Conservation (phyloP, 2,888 invertebrate species). For the Phengaris arion region DNA sequence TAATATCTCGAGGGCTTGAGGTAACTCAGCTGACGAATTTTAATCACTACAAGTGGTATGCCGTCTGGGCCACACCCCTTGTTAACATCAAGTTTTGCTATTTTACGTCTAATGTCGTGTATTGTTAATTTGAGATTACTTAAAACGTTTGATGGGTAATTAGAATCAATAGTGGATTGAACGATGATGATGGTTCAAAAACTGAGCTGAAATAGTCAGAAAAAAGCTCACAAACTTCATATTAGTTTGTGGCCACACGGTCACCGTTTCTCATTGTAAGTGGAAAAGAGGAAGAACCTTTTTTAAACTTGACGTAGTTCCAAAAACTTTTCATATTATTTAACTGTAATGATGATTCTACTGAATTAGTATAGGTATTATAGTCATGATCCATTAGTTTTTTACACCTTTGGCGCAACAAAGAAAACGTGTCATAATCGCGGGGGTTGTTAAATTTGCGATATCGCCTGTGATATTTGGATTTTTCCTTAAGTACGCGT, state of each 20-base stretch:
- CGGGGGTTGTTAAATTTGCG: neutral
- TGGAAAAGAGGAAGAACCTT: neutral
- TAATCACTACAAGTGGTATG: neutral
- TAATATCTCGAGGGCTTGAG: neutral
- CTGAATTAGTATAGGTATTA: neutral
- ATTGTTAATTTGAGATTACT: neutral
- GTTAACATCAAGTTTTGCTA: neutral
- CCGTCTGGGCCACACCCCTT: constrained; percentile 4
- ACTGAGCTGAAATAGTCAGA: neutral
- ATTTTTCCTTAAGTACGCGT: neutral
- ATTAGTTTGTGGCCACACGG: neutral
- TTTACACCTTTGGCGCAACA: no score
- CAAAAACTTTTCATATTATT: neutral
- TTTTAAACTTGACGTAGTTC: neutral
- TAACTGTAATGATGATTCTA: neutral
- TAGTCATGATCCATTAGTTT: neutral
- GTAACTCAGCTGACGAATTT: neutral
- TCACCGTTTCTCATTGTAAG: neutral
- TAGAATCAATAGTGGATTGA: neutral
- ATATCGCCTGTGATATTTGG: neutral
- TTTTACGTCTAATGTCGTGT: neutral
- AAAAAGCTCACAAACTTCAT: neutral
- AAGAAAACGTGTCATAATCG: neutral
- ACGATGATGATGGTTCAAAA: neutral
- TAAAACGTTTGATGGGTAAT: neutral